Conservation (phyloP, 2,888 invertebrate species). For the Cristatella mucedo region DNA sequence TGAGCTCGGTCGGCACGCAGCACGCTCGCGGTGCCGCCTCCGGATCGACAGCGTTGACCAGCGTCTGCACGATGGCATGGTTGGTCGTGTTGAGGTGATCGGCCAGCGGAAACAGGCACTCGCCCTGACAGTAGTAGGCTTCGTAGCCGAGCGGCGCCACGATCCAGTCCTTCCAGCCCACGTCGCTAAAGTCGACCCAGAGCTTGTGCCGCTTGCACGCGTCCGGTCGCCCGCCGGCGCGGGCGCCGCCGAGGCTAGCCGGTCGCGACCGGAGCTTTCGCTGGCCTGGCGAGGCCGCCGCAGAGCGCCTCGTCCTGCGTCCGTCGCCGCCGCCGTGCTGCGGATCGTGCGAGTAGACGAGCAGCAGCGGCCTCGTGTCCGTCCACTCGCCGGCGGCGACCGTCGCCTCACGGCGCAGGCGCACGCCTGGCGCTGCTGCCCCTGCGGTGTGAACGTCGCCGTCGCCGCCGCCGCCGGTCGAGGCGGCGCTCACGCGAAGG, state of each 20-base stretch:
- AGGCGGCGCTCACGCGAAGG: too few relatives aligned
- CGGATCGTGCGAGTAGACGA: slow-evolving; percentile 34
- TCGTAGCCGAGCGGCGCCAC: slow-evolving; percentile 89
- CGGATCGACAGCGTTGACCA: slow-evolving; percentile 83
- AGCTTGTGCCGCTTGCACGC: too few relatives aligned
- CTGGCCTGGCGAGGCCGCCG: too few relatives aligned
- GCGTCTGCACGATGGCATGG: slow-evolving; percentile 92
- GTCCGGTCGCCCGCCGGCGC: too few relatives aligned
- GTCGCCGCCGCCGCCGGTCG: too few relatives aligned
- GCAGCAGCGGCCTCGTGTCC: slow-evolving; percentile 9
- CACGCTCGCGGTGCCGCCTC: slow-evolving; percentile 81
- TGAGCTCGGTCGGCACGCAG: slow-evolving; percentile 87
- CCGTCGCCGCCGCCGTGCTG: too few relatives aligned
- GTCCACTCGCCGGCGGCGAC: slow-evolving; percentile 7
- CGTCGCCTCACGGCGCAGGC: slow-evolving; percentile 46
- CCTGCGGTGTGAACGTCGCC: too few relatives aligned
- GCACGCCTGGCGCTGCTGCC: too few relatives aligned
- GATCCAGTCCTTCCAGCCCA: slow-evolving; percentile 98
- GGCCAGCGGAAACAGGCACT: slow-evolving; percentile 80
- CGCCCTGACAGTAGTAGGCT: slow-evolving; percentile 86
- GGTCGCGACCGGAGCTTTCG: slow-evolving; percentile 37
- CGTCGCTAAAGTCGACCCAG: slow-evolving; percentile 85
- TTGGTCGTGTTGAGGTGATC: slow-evolving; percentile 91
- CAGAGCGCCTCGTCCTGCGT: slow-evolving; percentile 24
- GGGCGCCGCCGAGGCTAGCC: too few relatives aligned